A percentile compares a stretch with the other conserved stretches of the same genome.
Evolutionary conservation across 2,113 vertebrate species (phyloP).

Genomic region (Lepus europaeus): DNA sequence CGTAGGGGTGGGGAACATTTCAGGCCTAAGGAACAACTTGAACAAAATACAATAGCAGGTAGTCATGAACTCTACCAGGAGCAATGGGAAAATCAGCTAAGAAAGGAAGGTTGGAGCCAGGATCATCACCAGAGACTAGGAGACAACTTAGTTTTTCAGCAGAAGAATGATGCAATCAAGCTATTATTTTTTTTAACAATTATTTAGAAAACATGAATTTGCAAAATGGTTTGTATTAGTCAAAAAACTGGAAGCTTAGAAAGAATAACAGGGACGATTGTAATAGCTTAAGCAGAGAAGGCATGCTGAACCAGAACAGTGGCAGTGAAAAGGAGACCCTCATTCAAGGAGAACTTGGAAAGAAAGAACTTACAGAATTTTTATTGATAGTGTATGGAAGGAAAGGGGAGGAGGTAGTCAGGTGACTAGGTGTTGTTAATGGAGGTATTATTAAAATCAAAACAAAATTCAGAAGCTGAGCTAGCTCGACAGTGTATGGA

Average conservation of each 20-base stretch:
- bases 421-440: neutral
- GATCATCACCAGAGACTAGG: neutral
- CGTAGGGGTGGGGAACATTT: neutral
- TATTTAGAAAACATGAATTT: neutral
- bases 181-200: neutral
- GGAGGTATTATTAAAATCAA: neutral
- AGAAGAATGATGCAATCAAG: neutral
- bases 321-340: neutral
- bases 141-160: slow-evolving; percentile 29
- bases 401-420: neutral
- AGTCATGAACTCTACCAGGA: neutral
- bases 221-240: neutral
- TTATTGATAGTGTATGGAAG: neutral
- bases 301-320: neutral
- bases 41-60: neutral
- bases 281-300: neutral
- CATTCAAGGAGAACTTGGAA: neutral
- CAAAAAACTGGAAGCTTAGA: neutral
- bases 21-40: neutral
- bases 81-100: neutral
- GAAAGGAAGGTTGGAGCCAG: neutral
- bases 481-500: neutral
- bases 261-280: neutral
- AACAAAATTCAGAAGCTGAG: neutral
- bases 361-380: neutral